Base-by-base conservation (phyloP, 1,140 invertebrate species). In the Polypedilum vanderplanki region DNA sequence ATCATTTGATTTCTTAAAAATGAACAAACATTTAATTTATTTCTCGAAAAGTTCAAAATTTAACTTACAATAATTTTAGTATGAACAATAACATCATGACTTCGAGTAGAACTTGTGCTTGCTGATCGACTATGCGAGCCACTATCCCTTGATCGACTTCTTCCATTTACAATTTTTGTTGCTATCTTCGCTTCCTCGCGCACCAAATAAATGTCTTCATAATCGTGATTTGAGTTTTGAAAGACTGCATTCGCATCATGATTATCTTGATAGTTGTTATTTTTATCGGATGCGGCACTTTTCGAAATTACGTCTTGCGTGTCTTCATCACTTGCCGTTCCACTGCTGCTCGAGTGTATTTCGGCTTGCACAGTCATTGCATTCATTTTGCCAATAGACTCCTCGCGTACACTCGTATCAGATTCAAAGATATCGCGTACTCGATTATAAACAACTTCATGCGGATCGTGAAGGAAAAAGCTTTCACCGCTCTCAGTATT, bases 391-490 rank as follows among this genome's bases (percentile, higher is more conserved):
- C 18, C 22, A 64, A 57, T 20, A 10, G 65, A 22, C 10, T 70
- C 65, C 5, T 70, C 65, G 78, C 80, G 82, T 73, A 24, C 46
- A 57, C 81, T 81, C 75, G 81, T 82, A 70, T 82, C 81, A 1
- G 81, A 80, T 77, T 88, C 88, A 81, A 95, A 95, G 57, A 95
- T 83, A 79, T 93, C 91, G 57, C 91, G 88, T 74, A 93, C 90
- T 67, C 90, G 85, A 78, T 91, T 90, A 79, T 92, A 92, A 5
- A 89, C 87, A 57, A 92, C 85, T 76, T 93, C 89, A 82, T 87
- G 89, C 33, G 87, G 92, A 79, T 90, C 90, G 82, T 95, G 93
- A 41, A 95, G 84, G 78, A 93, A 95, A 83, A 94, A 95, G 7
- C 93, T 91, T 77, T 92, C 89, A 18, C 88, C 87, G 10, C 85